Base-by-base conservation (phyloP, 2,888 invertebrate genomes). In the Beris morrisii region DNA sequence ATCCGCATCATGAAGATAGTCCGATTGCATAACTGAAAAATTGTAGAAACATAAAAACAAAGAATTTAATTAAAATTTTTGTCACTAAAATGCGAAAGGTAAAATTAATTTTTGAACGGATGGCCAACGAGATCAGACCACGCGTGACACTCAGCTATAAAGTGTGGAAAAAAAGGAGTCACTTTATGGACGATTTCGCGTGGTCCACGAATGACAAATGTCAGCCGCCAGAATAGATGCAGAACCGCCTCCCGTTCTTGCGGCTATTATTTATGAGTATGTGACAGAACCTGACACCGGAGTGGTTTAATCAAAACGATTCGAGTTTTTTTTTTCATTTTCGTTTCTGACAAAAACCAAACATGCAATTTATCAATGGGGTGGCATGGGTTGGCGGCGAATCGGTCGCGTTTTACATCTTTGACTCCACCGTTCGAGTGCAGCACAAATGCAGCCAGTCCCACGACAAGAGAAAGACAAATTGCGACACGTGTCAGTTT, bases 1-100 rank as follows among this genome's bases (percentile, higher is more conserved):
- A 81, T 92, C 92, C 72, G 90, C 89, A 67, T 92, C 91, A 67
- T 90, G 91, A 78, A 90, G 92, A 82, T 91, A 92, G 81, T 93
- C 92, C 57, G 92, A 91, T 84, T 92, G 92, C 82, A 92, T 92
- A 81, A 93, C 94, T 93, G 83, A 81, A 80, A 70, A 53, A 38
- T 56, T 61, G 56, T 3, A 4, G 15, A 61, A 58, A 12, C 46
- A 46, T 12, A n/a, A n/a, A 44, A 44, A 44, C 5, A 52, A 22
- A 22, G 22, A 22, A 22, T 22, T 22, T 38, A 38, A 38, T 38
- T 7, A 38, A 38, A 38, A 38, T 7, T 7, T 7, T 9, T 7
- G 3, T 7, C 45, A 59, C 31, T 32, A 32, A 59, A 54, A 31
- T 22, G 12, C 31, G 7, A 13, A 12, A 11, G 32, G n/a, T 54